Evolutionary conservation across 2,113 vertebrate species (phyloP), one percentile per base, ranked within the genome.

Genomic region (Mormyrus iriodes): DNA sequence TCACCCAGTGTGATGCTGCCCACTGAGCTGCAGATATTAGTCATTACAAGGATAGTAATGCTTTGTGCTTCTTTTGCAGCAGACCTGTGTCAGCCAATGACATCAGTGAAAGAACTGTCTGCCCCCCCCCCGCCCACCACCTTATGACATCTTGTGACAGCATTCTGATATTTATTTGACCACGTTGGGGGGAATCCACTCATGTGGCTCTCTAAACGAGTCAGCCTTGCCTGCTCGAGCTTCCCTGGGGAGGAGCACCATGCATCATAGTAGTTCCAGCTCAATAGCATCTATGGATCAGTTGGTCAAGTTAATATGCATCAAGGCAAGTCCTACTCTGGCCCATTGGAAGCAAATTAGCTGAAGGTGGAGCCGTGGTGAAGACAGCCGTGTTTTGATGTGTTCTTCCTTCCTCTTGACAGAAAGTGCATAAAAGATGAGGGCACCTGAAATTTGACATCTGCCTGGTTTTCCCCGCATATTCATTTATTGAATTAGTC

Each of bases 351-450:
- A 58, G 12, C 53, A 87, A 87, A 87, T 87, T 87, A 87, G 51
- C 52, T 42, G 17, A 21, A 84, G 82, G 39, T 48, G 39, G 24
- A 55, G 52, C 52, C 15, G 3, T 13, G 5, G 48, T 2, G 24
- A 51, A 85, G 48, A 51, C 13, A 5, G n/a, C n/a, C 2, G 4
- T 51, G 21, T 52, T 85, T 85, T 52, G 24, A 51, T 52, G 44
- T 31, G 8, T 55, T 42, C 31, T 89, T 52, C 35, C 49, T 82
- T 44, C 17, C 10, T 24, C 27, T 21, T 58, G 88, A 84, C 88
- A 55, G 76, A 55, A 84, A 17, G 49, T 53, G 73, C 27, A 79
- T 79, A 35, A 79, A 89, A 89, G 76, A 89, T 52, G 10, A 58
- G 88, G 88, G 12, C 19, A 52, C 49, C 88, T 46, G 27, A 52